Base-by-base conservation (phyloP, 2,113 vertebrate genomes). In the Tor tambroides region DNA sequence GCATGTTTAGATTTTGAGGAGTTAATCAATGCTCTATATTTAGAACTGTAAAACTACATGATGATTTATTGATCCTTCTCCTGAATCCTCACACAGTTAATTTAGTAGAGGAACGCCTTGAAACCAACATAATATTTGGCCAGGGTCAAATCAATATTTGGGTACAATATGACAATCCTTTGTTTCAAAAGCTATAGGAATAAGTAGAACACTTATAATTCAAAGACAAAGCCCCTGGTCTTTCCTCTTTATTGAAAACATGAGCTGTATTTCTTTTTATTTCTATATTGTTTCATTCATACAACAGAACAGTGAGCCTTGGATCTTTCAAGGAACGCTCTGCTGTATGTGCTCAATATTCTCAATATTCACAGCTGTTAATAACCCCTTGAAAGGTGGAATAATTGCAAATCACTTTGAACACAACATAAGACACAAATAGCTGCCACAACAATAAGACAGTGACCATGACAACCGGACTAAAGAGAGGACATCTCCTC, bases 401-500 rank as follows among this genome's bases (percentile, higher is more conserved):
- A 76, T 75, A 83, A 83, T 77, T 83, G 80, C 86, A 83, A 41
- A 83, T 83, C 72, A 83, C 81, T 82, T 87, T 59, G 51, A 87
- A 76, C 63, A 87, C 80, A 77, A 82, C 80, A 87, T 83, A 61
- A 83, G 86, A 83, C 43, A 51, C 80, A 87, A 87, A 87, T 84
- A 84, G 82, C 82, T 56, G 69, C 46, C 49, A 84, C 32, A 87
- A 87, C 86, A 83, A 83, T 54, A 80, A 75, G 72, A 51, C 80
- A 83, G 86, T 87, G 86, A 41, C 86, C 86, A 87, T 87, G 86
- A 87, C 86, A 87, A 87, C 86, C 69, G 63, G 80, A 65, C 72
- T 78, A 72, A 76, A 54, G 80, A 54, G 86, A 76, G 67, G 86
- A 65, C 86, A 87, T 76, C 69, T 49, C 54, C 79, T 83, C 69